Base-by-base conservation (phyloP, 2,113 vertebrate genomes). In the Istiophorus platypterus region DNA sequence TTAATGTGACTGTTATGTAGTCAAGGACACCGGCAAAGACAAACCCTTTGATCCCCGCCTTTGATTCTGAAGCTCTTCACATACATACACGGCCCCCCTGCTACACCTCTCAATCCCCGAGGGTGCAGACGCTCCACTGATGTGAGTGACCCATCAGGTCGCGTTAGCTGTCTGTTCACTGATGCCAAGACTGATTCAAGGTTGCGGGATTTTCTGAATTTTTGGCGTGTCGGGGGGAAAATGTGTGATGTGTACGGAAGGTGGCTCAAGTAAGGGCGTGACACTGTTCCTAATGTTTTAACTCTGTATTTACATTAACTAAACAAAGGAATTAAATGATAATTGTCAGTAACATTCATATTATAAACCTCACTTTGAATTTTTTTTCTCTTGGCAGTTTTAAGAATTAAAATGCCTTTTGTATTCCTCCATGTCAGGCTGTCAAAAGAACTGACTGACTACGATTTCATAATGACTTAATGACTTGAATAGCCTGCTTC, bases 81-180 rank as follows among this genome's bases (percentile, higher is more conserved):
- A 90, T 64, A 59, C 11, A 57, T 9, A 61, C 74, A 41, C 1
- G 5, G 27, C 59, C 64, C 58, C 31, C 26, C 65, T 71, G 34
- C 70, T 68, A 14, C 67, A 45, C 72, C 82, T 81, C 76, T 59
- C 71, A 18, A 20, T 85, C 84, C 84, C 85, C 0, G n/a, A 75
- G 84, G 85, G 72, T 78, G 65, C 72, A 58, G 59, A 72, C 31
- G 39, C 90, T 76, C 68, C 66, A 76, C 78, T 86, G 80, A 90
- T 74, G 82, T 63, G 59, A 73, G 26, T 77, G 84, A 89, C 87
- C 89, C n/a, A 66, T 94, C 93, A 88, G 84, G 74, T 90, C 82
- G 65, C 80, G 72, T 88, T 85, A 92, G 72, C 81, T 78, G 72
- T 81, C 68, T 54, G 42, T 70, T 87, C 78, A 73, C 74, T 86